Evolutionary conservation across 2,888 invertebrate genomes (phyloP).

Genomic region (Salpingus planirostris): DNA sequence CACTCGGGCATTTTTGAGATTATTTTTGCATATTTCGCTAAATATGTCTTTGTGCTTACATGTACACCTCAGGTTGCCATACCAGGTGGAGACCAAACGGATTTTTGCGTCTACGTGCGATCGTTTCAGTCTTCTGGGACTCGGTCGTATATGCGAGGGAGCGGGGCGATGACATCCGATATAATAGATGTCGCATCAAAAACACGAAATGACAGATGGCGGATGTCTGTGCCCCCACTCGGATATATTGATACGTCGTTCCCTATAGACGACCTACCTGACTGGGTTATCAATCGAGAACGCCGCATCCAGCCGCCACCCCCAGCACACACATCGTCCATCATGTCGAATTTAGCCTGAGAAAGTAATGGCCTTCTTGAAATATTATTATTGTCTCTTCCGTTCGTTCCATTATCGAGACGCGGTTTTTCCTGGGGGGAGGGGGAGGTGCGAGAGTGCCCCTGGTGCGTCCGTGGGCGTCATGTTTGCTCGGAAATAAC

Average conservation of each 20-base stretch:
- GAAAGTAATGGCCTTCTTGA: conserved; percentile 34
- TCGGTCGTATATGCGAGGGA: too few relatives aligned
- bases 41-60: too few relatives aligned
- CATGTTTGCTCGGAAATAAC: conserved; percentile 12
- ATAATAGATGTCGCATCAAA: conserved; percentile 26
- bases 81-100: too few relatives aligned
- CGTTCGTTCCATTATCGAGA: too few relatives aligned
- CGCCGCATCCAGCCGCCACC: too few relatives aligned
- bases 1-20: too few relatives aligned
- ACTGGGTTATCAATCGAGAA: conserved; percentile 35
- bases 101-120: too few relatives aligned
- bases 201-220: conserved; percentile 33
- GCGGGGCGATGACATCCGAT: conserved; percentile 29
- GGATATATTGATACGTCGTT: conserved; percentile 34
- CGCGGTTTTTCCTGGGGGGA: too few relatives aligned
- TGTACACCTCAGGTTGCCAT: too few relatives aligned
- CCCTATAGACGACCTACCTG: conserved; percentile 34
- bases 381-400: conserved; percentile 33
- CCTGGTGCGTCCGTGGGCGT: not conserved
- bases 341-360: conserved; percentile 35
- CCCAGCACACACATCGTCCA: conserved; percentile 35
- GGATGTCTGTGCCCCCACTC: conserved; percentile 22
- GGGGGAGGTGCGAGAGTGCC: conserved; percentile 12
- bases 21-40: too few relatives aligned
- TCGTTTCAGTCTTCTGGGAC: too few relatives aligned